phyloP scores from a whole-genome alignment of 53 echinoderm and acorn worm species.

The Echinometra lucunter region DNA sequence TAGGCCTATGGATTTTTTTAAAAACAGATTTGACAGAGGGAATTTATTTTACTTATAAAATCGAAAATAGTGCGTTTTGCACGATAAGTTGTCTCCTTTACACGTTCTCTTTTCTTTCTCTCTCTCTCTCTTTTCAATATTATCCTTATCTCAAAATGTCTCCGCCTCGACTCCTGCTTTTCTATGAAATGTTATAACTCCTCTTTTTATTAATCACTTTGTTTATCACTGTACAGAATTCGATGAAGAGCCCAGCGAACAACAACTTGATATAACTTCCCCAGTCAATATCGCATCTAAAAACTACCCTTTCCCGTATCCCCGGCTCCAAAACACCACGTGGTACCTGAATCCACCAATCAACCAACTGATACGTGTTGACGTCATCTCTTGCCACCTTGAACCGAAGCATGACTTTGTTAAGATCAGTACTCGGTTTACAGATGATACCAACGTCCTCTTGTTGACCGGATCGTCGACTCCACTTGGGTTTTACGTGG shows the following conservation, averaged over 20 bases:
- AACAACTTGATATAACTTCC: not conserved
- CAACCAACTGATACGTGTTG: conserved; percentile 35
- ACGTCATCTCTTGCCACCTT: conserved; percentile 59
- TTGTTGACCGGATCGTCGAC: not conserved
- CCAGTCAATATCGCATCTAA: conserved; percentile 28
- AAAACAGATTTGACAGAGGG: no score
- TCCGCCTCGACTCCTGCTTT: not conserved
- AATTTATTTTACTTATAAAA: no score
- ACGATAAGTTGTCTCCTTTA: not conserved
- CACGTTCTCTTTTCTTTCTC: not conserved
- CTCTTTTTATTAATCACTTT: not conserved
- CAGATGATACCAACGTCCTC: not conserved
- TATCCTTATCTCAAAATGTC: not conserved
- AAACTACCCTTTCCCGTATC: conserved; percentile 48
- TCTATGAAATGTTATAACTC: not conserved
- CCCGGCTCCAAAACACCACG: conserved; percentile 16
- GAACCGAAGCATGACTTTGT: conserved; percentile 41
- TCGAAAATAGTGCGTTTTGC: no score
- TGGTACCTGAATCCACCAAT: conserved; percentile 49
- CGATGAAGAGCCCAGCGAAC: not conserved
- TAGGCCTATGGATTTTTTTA: not conserved
- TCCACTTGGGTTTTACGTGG: conserved; percentile 12
- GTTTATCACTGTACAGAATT: conserved; percentile 21
- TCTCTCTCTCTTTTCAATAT: not conserved
- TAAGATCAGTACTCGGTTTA: not conserved